Percentiles rank a stretch among this genome's conserved stretches.
These are phyloP conservation scores for Celastrina argiolus DNA, from an alignment of 2,888 invertebrate genomes.

Conservation along the genomic window DNA sequence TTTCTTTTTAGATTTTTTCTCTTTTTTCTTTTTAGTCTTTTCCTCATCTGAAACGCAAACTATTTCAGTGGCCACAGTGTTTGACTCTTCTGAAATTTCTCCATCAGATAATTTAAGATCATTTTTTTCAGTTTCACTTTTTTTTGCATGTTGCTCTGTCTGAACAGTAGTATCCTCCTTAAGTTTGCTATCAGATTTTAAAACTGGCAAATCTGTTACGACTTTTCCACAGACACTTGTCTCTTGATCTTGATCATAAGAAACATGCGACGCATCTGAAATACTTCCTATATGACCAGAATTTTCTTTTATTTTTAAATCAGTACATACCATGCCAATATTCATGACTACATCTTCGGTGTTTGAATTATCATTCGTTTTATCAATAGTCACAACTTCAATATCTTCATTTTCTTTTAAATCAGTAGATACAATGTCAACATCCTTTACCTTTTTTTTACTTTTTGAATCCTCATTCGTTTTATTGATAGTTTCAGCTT, in stretches of 20 bases:
- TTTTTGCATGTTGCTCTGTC: neutral
- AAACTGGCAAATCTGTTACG: neutral
- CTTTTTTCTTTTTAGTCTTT: slow-evolving; percentile 49
- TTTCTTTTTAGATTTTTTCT: slow-evolving; percentile 63
- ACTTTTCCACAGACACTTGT: neutral
- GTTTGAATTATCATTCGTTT: neutral
- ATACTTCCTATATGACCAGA: neutral
- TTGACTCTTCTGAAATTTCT: slow-evolving; percentile 46
- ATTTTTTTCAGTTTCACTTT: slow-evolving; percentile 28
- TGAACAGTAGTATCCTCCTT: neutral
- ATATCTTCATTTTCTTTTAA: neutral
- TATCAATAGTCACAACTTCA: neutral
- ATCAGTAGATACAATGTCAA: neutral
- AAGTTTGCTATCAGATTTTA: neutral
- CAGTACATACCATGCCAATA: neutral
- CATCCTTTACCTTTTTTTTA: neutral
- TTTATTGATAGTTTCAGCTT: neutral
- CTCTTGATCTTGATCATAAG: neutral
- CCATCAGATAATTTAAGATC: slow-evolving; percentile 54
- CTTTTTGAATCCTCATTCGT: neutral
- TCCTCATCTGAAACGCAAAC: slow-evolving; percentile 75
- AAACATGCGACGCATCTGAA: neutral
- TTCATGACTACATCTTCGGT: neutral
- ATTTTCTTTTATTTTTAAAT: neutral
- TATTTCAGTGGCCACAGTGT: slow-evolving; percentile 56